phyloP scores from a whole-genome alignment of 2,888 invertebrate genomes.

The Ecdyonurus torrentis region DNA sequence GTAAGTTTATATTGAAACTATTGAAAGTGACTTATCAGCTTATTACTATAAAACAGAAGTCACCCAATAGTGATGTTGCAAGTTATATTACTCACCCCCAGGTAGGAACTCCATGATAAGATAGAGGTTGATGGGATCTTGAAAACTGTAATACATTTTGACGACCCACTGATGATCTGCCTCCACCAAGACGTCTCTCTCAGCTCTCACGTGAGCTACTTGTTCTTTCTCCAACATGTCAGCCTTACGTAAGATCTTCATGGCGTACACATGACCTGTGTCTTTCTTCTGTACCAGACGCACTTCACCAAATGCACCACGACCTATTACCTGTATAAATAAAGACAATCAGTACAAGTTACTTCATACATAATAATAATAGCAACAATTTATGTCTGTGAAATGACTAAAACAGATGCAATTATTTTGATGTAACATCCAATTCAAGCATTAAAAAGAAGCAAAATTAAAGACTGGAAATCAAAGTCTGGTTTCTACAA shows the following conservation, averaged over 20 bases:
- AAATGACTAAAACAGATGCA: too few relatives aligned
- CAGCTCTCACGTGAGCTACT: conserved; percentile 92
- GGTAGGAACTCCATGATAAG: conserved; percentile 99
- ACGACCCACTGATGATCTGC: conserved; percentile 99
- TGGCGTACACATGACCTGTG: conserved; percentile 98
- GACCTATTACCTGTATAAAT: conserved; percentile 48
- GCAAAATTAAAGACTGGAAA: too few relatives aligned
- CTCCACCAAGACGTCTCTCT: conserved; percentile 94
- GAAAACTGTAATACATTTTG: conserved; percentile 99
- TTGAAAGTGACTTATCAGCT: too few relatives aligned
- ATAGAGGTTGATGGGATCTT: conserved; percentile 96
- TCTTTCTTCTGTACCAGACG: conserved; percentile 98
- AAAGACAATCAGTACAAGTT: too few relatives aligned
- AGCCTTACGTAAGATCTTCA: conserved; percentile 97
- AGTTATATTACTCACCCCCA: conserved; percentile 54
- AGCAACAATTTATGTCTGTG: too few relatives aligned
- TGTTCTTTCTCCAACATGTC: conserved; percentile 99
- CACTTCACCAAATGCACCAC: conserved; percentile 87
- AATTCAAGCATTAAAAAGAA: too few relatives aligned
- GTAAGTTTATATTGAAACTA: too few relatives aligned
- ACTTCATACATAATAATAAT: too few relatives aligned
- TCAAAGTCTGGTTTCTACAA: too few relatives aligned
- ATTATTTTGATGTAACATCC: too few relatives aligned
- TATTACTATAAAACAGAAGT: too few relatives aligned
- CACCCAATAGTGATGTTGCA: too few relatives aligned